Evolutionary conservation across 2,888 invertebrate species (phyloP).

Genomic region (Cylindroiulus punctatus): DNA sequence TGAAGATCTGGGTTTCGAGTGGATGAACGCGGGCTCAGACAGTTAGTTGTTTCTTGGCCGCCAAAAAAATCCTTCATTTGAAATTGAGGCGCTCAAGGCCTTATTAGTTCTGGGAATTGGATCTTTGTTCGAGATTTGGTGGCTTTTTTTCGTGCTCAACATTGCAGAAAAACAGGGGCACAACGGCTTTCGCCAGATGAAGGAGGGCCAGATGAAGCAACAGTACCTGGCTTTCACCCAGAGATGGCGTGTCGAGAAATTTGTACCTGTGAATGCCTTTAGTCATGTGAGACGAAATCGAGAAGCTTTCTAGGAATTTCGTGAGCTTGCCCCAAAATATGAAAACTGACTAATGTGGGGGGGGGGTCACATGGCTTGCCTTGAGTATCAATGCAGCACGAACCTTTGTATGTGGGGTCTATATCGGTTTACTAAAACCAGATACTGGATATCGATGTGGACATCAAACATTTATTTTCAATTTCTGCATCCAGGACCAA

Average conservation of each 20-base stretch:
- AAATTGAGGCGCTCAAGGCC: background rate
- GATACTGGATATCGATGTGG: too few species aligned
- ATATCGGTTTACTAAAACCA: too few species aligned
- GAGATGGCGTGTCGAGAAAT: background rate
- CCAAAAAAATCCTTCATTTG: background rate
- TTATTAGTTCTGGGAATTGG: slow-evolving; percentile 10
- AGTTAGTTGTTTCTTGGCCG: background rate
- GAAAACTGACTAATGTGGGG: too few species aligned
- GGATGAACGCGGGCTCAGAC: background rate
- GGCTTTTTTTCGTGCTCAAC: background rate
- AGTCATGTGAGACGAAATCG: slow-evolving; percentile 2
- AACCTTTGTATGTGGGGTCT: too few species aligned
- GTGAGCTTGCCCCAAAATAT: background rate
- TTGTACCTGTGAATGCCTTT: background rate
- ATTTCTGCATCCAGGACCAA: too few species aligned
- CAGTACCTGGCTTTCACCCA: too few species aligned
- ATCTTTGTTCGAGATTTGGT: background rate
- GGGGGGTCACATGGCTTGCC: too few species aligned
- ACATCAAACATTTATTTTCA: too few species aligned
- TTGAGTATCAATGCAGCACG: too few species aligned
- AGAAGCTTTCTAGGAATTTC: background rate
- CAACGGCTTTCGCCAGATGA: background rate
- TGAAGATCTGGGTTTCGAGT: slow-evolving; percentile 1
- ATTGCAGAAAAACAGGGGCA: background rate
- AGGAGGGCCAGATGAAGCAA: too few species aligned